phyloP scores from a whole-genome alignment of 2,797 vertebrate genomes.

The Sphenodon punctatus region DNA sequence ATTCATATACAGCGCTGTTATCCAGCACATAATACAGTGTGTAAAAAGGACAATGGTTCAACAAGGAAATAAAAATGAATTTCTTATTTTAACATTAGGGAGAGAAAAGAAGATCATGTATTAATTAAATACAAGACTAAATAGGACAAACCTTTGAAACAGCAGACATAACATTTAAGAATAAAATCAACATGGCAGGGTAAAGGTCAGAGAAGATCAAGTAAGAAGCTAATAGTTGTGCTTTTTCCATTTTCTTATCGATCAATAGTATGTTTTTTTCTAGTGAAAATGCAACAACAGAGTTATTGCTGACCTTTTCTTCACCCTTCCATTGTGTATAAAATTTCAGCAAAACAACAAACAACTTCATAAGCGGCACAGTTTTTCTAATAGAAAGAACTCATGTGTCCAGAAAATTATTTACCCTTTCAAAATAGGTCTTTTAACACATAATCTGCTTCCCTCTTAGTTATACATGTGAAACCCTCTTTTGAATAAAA shows the following conservation, averaged over 20 bases:
- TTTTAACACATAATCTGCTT: slow-evolving; percentile 35
- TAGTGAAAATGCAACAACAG: slow-evolving; percentile 85
- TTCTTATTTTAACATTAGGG: slow-evolving; percentile 73
- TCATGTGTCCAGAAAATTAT: slow-evolving; percentile 55
- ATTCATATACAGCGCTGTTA: slow-evolving; percentile 11
- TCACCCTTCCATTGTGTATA: slow-evolving; percentile 85
- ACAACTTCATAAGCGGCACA: slow-evolving; percentile 82
- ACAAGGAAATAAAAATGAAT: slow-evolving; percentile 66
- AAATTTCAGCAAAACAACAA: slow-evolving; percentile 86
- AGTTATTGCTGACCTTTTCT: slow-evolving; percentile 92
- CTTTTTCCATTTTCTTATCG: slow-evolving; percentile 91
- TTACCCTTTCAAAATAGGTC: slow-evolving; percentile 13
- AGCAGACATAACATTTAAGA: slow-evolving; percentile 79
- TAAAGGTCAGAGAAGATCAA: slow-evolving; percentile 92
- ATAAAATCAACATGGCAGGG: slow-evolving; percentile 75
- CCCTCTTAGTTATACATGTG: slow-evolving; percentile 17
- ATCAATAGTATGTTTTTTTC: slow-evolving; percentile 90
- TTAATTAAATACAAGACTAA: slow-evolving; percentile 79
- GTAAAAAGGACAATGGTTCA: slow-evolving; percentile 68
- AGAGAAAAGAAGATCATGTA: slow-evolving; percentile 68
- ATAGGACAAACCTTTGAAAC: slow-evolving; percentile 77
- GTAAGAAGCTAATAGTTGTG: slow-evolving; percentile 86
- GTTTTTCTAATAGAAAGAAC: slow-evolving; percentile 68
- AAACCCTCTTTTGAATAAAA: not conserved
- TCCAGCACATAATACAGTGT: not conserved